These are phyloP conservation scores for Collichthys lucidus DNA, from an alignment of 2,113 vertebrate species.

Conservation along the genomic window DNA sequence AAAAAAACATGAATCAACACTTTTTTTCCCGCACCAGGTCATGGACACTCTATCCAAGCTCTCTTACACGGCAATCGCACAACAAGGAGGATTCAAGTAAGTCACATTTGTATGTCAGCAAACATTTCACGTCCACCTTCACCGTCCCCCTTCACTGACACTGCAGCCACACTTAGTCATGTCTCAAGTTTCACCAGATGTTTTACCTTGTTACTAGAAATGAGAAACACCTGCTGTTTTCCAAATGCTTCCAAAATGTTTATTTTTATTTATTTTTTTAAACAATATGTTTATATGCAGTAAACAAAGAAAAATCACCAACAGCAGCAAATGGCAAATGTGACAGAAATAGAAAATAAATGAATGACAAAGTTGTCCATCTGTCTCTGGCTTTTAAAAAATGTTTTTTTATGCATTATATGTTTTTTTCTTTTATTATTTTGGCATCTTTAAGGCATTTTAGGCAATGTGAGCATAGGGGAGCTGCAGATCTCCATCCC, in stretches of 20 bases:
- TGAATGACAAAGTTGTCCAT: background rate
- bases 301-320: background rate
- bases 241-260: background rate
- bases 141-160: background rate
- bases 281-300: background rate
- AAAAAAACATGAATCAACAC: background rate
- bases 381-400: background rate
- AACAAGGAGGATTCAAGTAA: conserved; percentile 91
- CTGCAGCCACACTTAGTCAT: conserved; percentile 3
- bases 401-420: background rate
- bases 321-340: background rate
- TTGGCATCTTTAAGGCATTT: background rate
- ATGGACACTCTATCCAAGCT: conserved; percentile 94
- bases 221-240: background rate
- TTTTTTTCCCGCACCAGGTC: conserved; percentile 83
- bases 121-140: background rate
- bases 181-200: background rate
- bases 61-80: conserved; percentile 86
- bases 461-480: background rate
- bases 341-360: background rate
- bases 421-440: background rate
- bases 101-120: conserved; percentile 14
- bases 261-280: background rate
- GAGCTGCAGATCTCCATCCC: background rate
- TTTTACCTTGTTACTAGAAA: background rate